Conservation (phyloP, 1,140 invertebrate genomes). For the Acromyrmex charruanus region DNA sequence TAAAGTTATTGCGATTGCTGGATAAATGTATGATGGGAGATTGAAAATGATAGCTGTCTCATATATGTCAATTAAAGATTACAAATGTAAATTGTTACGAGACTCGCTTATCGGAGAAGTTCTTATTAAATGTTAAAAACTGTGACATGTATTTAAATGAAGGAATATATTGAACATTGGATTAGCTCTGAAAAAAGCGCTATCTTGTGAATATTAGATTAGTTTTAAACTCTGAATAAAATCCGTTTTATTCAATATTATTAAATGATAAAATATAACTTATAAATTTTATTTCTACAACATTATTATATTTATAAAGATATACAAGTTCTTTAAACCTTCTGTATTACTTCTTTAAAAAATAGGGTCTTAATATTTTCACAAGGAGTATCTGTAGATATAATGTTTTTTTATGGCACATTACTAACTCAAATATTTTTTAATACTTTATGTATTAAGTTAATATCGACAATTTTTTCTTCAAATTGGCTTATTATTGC, state of each 20-base stretch:
- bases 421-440: background rate
- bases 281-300: background rate
- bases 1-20: conserved; percentile 3
- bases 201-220: background rate
- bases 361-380: background rate
- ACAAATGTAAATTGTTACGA: conserved; percentile 26
- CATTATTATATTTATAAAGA: background rate
- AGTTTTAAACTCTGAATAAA: background rate
- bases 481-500: conserved; percentile 19
- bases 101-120: too few species aligned
- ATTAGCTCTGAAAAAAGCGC: background rate
- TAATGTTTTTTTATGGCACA: background rate
- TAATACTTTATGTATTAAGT: background rate
- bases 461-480: background rate
- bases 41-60: background rate
- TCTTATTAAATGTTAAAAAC: background rate
- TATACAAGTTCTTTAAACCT: background rate
- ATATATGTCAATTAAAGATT: conserved; percentile 6
- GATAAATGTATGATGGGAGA: conserved; percentile 4
- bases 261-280: background rate
- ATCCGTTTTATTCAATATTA: background rate
- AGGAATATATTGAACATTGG: background rate
- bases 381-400: background rate
- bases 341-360: background rate
- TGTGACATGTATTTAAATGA: background rate